A percentile compares a stretch with the other conserved stretches of the same genome.
Evolutionary conservation across 2,113 vertebrate genomes (phyloP).

Genomic region (Willisornis vidua): DNA sequence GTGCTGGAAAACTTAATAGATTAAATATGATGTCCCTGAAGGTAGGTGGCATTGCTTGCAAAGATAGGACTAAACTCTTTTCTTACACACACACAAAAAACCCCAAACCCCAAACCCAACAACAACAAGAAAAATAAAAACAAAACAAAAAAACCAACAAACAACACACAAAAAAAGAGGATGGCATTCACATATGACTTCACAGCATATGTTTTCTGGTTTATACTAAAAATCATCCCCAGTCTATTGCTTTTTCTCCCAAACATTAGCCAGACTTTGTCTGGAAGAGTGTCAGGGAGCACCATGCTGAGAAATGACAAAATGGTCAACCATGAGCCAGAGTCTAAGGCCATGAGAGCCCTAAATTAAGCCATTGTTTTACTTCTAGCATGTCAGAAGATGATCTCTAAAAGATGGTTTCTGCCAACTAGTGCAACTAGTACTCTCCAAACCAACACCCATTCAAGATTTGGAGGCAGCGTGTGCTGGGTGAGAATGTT

Average conservation of each 20-base stretch:
- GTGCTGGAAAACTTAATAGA: background rate
- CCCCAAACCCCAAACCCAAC: too few relatives aligned
- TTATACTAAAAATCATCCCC: background rate
- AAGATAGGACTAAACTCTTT: background rate
- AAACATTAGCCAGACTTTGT: background rate
- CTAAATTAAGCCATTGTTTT: background rate
- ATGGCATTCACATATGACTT: background rate
- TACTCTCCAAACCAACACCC: background rate
- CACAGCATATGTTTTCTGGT: background rate
- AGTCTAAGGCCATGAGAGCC: background rate
- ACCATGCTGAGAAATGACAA: background rate
- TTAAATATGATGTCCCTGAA: background rate
- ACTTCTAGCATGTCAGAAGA: background rate
- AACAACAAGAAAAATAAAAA: too few relatives aligned
- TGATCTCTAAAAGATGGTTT: background rate
- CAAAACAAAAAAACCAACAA: too few relatives aligned
- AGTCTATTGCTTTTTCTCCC: background rate
- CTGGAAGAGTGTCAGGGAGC: background rate
- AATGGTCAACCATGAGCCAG: background rate
- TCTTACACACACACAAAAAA: accelerated
- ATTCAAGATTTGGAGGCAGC: background rate
- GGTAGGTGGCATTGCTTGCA: background rate
- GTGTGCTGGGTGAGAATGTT: background rate
- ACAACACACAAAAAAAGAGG: accelerated
- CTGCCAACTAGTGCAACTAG: background rate